Base-by-base conservation (phyloP, 2,888 invertebrate species). In the Diarsia mendica region DNA sequence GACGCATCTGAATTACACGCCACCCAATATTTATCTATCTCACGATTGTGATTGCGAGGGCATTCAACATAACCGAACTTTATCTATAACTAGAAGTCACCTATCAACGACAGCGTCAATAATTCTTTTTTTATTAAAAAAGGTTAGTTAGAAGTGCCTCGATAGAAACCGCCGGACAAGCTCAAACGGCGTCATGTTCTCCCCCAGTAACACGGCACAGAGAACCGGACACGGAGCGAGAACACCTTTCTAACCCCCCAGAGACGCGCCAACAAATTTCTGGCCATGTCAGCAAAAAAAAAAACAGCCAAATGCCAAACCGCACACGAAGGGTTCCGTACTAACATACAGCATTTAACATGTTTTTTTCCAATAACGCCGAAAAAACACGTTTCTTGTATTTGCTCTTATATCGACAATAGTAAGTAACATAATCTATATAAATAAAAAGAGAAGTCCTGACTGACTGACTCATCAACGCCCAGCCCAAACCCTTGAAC, bases 211-310 rank as follows among this genome's bases (percentile, higher is more conserved):
- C 73, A 51, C 20, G 23, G 13, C 49, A 65, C 61, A 10, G 60
- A 53, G 75, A 77, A 77, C 65, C 20, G 63, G 28, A 55, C 65
- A 77, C 39, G 60, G n/a, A 46, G 20, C 58, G 75, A 44, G n/a
- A 79, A 69, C 58, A 68, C 51, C 39, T 49, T 39, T 58, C 13
- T 48, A 67, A 63, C 18, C 20, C 68, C 39, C 79, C 13, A 33
- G 66, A 69, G 80, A 79, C 48, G 18, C n/a, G 46, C n/a, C 51
- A 70, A 49, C 63, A 11, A 70, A 60, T 75, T 66, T 69, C 55
- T 51, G 23, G 46, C n/a, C 71, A 39, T 51, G 76, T 70, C 76
- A 80, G 67, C 76, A 60, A 6, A 79, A 67, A 66, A 79, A 46
- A 55, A 64, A 20, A 48, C 8, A 18, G 9, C 10, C 18, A 33